Evolutionary conservation across 2,113 vertebrate species (phyloP).

Genomic region (Leucopternis melanops): DNA sequence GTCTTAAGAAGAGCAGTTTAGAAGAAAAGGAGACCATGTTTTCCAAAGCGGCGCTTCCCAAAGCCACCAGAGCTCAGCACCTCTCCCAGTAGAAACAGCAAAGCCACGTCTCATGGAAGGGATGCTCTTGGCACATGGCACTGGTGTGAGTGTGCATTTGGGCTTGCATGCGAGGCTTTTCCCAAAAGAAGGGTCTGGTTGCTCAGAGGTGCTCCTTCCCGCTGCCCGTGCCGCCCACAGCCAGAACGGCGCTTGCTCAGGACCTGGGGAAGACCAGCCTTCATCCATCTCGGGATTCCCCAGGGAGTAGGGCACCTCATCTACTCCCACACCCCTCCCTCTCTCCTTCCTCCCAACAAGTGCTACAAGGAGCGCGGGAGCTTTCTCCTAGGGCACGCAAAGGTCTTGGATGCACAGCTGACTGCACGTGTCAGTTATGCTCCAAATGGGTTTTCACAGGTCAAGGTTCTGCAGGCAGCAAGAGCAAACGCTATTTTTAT

Average conservation of each 20-base stretch:
- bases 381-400: neutral
- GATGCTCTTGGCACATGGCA: neutral
- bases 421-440: conserved; percentile 79
- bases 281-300: neutral
- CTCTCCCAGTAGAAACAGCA: neutral
- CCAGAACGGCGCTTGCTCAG: neutral
- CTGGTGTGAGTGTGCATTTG: rapidly evolving
- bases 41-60: neutral
- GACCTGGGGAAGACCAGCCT: neutral
- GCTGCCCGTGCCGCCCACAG: rapidly evolving
- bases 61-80: neutral
- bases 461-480: conserved; percentile 79
- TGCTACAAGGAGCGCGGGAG: neutral
- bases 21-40: neutral
- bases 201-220: neutral
- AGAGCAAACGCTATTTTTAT: conserved; percentile 83
- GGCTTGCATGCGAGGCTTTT: neutral
- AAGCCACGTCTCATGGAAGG: neutral
- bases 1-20: neutral
- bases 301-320: neutral
- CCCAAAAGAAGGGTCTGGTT: neutral
- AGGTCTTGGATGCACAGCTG: conserved; percentile 74
- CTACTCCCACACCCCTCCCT: neutral
- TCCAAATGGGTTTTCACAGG: conserved; percentile 83
- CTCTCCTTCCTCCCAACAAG: neutral